These are phyloP conservation scores for Zaprionus inermis DNA, from an alignment of 1,140 invertebrate genomes.

Conservation along the genomic window DNA sequence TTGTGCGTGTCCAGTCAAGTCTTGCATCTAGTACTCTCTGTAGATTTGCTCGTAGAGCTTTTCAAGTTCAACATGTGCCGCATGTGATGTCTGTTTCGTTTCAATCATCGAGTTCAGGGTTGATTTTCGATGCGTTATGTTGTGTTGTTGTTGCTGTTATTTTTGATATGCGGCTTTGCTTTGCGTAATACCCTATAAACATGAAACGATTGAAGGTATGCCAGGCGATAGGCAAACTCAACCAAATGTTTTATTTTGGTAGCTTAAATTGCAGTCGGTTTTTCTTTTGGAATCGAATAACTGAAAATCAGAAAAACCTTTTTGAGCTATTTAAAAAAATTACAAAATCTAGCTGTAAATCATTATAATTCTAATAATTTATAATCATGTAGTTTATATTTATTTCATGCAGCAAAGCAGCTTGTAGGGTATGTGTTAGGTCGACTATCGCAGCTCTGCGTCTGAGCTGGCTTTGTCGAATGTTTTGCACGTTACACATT, in stretches of 20 bases:
- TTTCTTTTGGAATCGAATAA: too few species aligned
- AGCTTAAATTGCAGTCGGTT: too few species aligned
- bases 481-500: slow-evolving; percentile 22
- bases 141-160: slow-evolving; percentile 7
- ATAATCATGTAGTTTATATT: not conserved
- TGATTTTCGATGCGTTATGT: slow-evolving; percentile 21
- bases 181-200: slow-evolving; percentile 25
- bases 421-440: slow-evolving; percentile 4
- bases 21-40: slow-evolving; percentile 32
- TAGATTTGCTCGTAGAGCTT: slow-evolving; percentile 3
- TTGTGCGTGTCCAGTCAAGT: not conserved
- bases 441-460: not conserved
- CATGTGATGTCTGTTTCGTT: slow-evolving; percentile 48
- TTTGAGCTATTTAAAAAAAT: too few species aligned
- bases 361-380: not conserved
- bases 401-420: too few species aligned
- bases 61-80: slow-evolving; percentile 63
- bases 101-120: slow-evolving; percentile 56
- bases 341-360: not conserved
- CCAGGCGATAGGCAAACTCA: too few species aligned
- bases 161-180: slow-evolving; percentile 51
- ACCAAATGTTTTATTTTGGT: too few species aligned
- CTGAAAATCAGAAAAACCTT: too few species aligned
- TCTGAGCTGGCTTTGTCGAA: not conserved
- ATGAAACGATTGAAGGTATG: not conserved